Percentiles rank a stretch among this genome's conserved stretches.
Conservation (phyloP, 2,888 invertebrate species). For the Mayetiola destructor region DNA sequence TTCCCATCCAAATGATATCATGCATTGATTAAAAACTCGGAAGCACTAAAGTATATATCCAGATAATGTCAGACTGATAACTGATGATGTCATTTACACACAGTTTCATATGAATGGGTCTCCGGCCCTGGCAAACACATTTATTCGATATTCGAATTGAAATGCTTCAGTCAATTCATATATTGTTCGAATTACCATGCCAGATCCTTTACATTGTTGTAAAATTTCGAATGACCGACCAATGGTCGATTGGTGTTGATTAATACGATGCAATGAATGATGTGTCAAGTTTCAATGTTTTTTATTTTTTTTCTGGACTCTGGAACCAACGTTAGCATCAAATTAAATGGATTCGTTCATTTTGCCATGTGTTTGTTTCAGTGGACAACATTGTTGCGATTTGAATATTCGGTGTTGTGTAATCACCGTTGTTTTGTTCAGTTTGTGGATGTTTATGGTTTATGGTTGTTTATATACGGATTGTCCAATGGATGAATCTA, state of each 20-base stretch:
- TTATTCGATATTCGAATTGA: constrained; percentile 11
- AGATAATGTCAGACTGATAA: constrained; percentile 11
- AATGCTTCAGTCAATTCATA: constrained; percentile 1
- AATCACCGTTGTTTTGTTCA: background rate
- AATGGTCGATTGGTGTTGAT: background rate
- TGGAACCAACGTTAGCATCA: background rate
- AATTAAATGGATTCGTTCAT: constrained; percentile 7
- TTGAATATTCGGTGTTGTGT: background rate
- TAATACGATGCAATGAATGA: constrained; percentile 6
- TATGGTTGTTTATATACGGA: background rate
- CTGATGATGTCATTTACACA: constrained; percentile 11
- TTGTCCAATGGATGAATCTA: constrained; percentile 7
- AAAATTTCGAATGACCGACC: background rate
- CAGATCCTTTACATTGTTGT: constrained; percentile 6
- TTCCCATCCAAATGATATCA: no score
- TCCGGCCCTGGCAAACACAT: no score
- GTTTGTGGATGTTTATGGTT: background rate
- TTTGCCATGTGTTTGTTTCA: background rate
- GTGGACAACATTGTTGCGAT: constrained; percentile 2
- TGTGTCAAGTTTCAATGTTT: constrained; percentile 10
- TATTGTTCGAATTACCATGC: constrained; percentile 1
- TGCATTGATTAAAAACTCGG: no score
- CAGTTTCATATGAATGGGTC: no score
- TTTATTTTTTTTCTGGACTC: background rate
- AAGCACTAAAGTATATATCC: no score